phyloP scores from a whole-genome alignment of 2,113 vertebrate species.

The Cyanistes caeruleus region DNA sequence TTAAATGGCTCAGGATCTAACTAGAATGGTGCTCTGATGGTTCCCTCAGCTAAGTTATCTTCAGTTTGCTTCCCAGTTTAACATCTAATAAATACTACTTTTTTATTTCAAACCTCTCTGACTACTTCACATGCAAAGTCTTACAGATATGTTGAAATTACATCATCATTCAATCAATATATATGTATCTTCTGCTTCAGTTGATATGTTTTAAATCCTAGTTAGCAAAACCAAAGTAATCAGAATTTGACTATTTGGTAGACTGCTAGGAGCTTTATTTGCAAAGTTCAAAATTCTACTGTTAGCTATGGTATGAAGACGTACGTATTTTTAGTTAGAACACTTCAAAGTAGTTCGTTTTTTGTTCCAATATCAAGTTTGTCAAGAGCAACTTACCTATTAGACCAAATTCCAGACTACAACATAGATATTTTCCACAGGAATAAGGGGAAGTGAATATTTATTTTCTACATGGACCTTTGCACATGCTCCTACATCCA shows the following conservation, averaged over 20 bases:
- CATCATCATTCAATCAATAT: background rate
- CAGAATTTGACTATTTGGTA: background rate
- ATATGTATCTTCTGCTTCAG: background rate
- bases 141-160: background rate
- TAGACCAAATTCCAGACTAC: background rate
- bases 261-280: background rate
- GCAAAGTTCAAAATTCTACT: background rate
- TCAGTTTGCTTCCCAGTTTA: background rate
- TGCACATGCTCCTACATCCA: background rate
- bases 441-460: background rate
- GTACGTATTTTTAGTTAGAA: background rate
- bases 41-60: background rate
- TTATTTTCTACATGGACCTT: background rate
- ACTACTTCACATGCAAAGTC: background rate
- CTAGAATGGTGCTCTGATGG: background rate
- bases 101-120: background rate
- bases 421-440: background rate
- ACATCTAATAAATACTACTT: background rate
- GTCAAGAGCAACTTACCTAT: background rate
- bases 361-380: background rate
- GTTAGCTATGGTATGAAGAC: background rate
- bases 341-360: accelerated
- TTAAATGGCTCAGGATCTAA: background rate
- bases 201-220: background rate
- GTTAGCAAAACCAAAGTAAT: background rate